Conservation (phyloP, 2,113 vertebrate genomes). For the Quiscalus mexicanus region DNA sequence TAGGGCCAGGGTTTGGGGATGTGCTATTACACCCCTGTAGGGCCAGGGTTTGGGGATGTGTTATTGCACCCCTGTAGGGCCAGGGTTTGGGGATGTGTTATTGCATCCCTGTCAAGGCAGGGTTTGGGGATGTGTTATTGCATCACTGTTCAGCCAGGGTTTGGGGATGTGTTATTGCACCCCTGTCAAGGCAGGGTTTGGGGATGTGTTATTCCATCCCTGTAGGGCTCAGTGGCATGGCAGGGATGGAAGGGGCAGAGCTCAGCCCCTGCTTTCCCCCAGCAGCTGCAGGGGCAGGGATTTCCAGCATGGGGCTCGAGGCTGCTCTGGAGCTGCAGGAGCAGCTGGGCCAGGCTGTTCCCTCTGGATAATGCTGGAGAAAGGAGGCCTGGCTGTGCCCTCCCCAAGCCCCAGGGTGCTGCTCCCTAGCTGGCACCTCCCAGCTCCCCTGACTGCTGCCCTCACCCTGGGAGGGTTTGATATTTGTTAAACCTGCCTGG, state of each 20-base stretch:
- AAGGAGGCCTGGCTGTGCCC: fast-evolving
- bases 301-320: fast-evolving
- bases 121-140: no score
- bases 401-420: fast-evolving
- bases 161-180: background rate
- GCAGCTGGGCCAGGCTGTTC: background rate
- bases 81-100: no score
- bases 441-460: background rate
- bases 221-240: background rate
- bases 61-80: background rate
- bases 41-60: no score
- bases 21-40: background rate
- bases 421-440: background rate
- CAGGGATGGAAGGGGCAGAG: background rate
- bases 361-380: fast-evolving
- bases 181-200: no score
- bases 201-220: no score
- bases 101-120: background rate
- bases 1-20: no score
- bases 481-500: background rate
- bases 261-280: background rate
- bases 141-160: no score
- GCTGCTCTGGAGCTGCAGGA: fast-evolving
- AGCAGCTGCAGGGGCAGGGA: background rate
- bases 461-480: background rate